Conservation (phyloP, 2,113 vertebrate genomes). For the Stegostoma tigrinum region DNA sequence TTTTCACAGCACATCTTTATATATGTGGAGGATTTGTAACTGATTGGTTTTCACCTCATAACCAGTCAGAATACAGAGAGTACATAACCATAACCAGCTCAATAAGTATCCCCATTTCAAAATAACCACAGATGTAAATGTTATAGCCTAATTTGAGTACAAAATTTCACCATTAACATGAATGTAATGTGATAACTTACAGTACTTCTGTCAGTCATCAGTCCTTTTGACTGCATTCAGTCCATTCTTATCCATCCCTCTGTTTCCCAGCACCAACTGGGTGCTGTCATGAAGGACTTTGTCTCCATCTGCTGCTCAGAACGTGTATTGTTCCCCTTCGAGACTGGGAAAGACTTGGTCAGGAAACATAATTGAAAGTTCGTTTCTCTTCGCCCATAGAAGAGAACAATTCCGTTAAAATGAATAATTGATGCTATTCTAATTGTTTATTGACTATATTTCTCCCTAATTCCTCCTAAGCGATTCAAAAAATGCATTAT, state of each 20-base stretch:
- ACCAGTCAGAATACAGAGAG: not conserved
- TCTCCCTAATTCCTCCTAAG: conserved; percentile 22
- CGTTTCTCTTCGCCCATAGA: not conserved
- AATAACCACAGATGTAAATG: not conserved
- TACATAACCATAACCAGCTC: not conserved
- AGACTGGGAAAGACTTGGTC: not conserved
- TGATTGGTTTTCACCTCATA: not conserved
- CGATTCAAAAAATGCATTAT: conserved; percentile 20
- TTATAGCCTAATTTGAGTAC: not conserved
- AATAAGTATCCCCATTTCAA: not conserved
- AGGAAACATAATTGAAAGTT: not conserved
- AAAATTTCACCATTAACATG: not conserved
- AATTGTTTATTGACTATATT: conserved; percentile 34
- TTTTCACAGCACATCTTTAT: not conserved
- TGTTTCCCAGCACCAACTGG: not conserved
- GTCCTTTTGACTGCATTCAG: not conserved
- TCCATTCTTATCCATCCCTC: not conserved
- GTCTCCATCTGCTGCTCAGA: not conserved
- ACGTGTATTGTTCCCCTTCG: not conserved
- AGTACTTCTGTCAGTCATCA: not conserved
- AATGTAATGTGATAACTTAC: not conserved
- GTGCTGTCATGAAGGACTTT: not conserved
- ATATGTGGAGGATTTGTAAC: not conserved
- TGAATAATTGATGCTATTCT: conserved; percentile 30
- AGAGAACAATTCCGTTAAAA: conserved; percentile 7